Evolutionary conservation across 2,888 invertebrate genomes (phyloP).

Genomic region (Drosophila cognata): DNA sequence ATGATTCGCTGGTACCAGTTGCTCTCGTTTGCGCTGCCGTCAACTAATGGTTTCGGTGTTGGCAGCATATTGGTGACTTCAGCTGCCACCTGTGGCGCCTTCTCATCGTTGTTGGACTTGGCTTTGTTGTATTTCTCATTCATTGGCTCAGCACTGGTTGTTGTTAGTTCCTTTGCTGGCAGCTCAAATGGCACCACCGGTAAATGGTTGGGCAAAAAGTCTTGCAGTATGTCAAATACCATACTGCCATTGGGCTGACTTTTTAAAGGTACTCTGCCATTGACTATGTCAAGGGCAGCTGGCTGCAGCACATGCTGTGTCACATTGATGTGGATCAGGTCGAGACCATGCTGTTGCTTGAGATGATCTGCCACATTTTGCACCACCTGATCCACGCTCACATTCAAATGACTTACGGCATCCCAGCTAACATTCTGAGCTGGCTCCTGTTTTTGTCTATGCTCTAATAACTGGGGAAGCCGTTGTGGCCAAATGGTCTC

Average conservation of each 20-base stretch:
- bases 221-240: constrained; percentile 69
- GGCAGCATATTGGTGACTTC: constrained; percentile 26
- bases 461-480: constrained; percentile 48
- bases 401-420: constrained; percentile 72
- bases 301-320: constrained; percentile 72
- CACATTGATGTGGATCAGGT: constrained; percentile 72
- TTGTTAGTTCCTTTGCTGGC: constrained; percentile 43
- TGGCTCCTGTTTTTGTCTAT: constrained; percentile 15
- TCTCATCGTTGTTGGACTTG: constrained; percentile 68
- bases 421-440: constrained; percentile 58
- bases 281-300: constrained; percentile 73
- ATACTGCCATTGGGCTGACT: constrained; percentile 42
- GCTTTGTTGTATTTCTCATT: constrained; percentile 48
- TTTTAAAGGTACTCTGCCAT: constrained; percentile 69
- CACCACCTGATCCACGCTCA: constrained; percentile 69
- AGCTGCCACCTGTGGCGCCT: constrained; percentile 48
- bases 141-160: background rate
- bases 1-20: constrained; percentile 77
- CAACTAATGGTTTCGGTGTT: constrained; percentile 59
- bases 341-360: constrained; percentile 74
- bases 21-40: constrained; percentile 22
- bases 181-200: constrained; percentile 80
- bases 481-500: constrained; percentile 71
- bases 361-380: constrained; percentile 68
- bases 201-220: constrained; percentile 77